Base-by-base conservation (phyloP, 2,113 vertebrate genomes). In the Aramus guarauna region DNA sequence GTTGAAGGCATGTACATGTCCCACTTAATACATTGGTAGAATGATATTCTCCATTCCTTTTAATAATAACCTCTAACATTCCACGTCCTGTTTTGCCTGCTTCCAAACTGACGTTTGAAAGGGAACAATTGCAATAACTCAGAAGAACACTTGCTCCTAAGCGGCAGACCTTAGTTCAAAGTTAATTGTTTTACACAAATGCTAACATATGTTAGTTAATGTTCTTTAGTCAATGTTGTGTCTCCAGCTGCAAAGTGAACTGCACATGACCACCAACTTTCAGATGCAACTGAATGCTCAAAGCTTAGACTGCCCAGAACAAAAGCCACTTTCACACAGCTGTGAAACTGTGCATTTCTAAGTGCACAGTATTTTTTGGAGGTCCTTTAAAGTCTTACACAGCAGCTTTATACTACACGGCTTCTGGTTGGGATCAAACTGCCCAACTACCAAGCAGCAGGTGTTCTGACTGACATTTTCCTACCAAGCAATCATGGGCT, bases 1-100 rank as follows among this genome's bases (percentile, higher is more conserved):
- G 30, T 3, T 69, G 52, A 64, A 69, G 32, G 27, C 20, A 63
- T 2, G 23, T 1, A 1, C 0, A 8, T 4, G 14, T 32, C 37
- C 67, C 53, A 86, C 0, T 36, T 88, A 24, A n/a, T 3, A 24
- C 27, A 9, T 2, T 53, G 32, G 8, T 21, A 22, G 13, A 71
- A 62, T 18, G 0, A 41, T 11, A 23, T 2, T 77, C 68, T 58
- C 64, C 39, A 17, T 3, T 55, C 48, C 29, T 76, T 41, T 89
- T 29, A 43, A 41, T 36, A 36, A 34, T 7, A 92, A 88, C 19
- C 6, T n/a, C 66, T 6, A 27, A 62, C 27, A 20, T 11, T 27
- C 39, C 60, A 53, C 71, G 26, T 56, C 27, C 16, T 53, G 55
- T 78, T 66, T 23, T 71, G 41, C 23, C 64, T n/a, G 20, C 39